Evolutionary conservation across 2,888 invertebrate genomes (phyloP).

Genomic region (Pyrrhia umbra): DNA sequence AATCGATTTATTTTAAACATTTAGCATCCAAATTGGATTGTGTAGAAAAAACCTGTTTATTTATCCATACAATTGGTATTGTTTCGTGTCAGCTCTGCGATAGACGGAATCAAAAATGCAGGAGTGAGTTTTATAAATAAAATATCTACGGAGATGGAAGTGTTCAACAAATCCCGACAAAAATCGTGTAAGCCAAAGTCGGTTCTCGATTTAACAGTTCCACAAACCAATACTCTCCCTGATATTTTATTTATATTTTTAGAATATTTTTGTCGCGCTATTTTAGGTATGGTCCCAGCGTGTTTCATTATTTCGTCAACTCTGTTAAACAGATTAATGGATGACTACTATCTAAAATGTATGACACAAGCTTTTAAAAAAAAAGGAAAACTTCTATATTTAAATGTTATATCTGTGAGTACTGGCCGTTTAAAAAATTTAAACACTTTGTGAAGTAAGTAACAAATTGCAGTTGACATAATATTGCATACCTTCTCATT

Average conservation of each 20-base stretch:
- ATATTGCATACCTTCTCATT: neutral
- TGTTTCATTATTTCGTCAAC: neutral
- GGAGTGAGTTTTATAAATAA: conserved; percentile 53
- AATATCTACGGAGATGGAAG: conserved; percentile 35
- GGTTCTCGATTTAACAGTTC: conserved; percentile 35
- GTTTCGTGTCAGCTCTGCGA: conserved; percentile 22
- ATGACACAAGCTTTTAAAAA: too few relatives aligned
- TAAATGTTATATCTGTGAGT: too few relatives aligned
- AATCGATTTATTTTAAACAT: conserved; percentile 25
- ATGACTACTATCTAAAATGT: neutral
- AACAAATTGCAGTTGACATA: neutral
- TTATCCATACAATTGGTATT: conserved; percentile 46
- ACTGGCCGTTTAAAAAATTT: too few relatives aligned
- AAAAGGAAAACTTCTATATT: too few relatives aligned
- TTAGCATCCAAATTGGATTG: neutral
- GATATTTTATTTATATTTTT: conserved; percentile 50
- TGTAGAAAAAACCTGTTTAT: conserved; percentile 38
- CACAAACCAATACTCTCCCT: conserved; percentile 11
- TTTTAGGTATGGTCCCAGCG: neutral
- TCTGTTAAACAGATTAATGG: neutral
- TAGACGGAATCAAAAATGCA: conserved; percentile 26
- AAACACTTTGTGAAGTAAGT: too few relatives aligned
- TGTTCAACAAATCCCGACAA: conserved; percentile 40
- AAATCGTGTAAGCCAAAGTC: conserved; percentile 24
- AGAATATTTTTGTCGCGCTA: neutral